A percentile compares a stretch with the other conserved stretches of the same genome.
phyloP scores from a whole-genome alignment of 2,888 invertebrate genomes.

The Steinernema carpocapsae region DNA sequence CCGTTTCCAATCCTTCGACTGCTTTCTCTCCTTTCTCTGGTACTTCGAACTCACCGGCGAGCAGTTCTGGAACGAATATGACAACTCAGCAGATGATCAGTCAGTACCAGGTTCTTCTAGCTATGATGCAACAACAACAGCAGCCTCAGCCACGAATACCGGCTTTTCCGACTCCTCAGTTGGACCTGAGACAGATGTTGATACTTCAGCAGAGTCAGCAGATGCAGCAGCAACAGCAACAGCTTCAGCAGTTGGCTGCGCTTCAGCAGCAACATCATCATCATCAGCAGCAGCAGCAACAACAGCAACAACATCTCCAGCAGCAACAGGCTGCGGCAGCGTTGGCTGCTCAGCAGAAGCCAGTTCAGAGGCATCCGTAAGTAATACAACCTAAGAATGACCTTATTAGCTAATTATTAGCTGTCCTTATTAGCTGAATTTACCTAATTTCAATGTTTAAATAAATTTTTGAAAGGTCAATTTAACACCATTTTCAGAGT shows the following conservation, averaged over 20 bases:
- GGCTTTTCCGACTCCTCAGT: not conserved
- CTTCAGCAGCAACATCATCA: conserved; percentile 21
- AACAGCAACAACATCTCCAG: conserved; percentile 12
- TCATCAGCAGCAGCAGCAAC: conserved; percentile 22
- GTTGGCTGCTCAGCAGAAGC: not conserved
- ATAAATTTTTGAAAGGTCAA: too few relatives aligned
- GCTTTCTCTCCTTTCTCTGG: conserved; percentile 11
- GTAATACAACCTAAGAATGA: not conserved
- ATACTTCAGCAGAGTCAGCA: conserved; percentile 21
- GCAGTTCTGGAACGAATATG: not conserved
- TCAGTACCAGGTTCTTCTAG: not conserved
- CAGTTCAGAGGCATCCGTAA: conserved; percentile 2
- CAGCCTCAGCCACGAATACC: conserved; percentile 1
- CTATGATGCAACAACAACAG: conserved; percentile 23
- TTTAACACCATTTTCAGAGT: too few relatives aligned
- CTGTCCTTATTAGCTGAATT: too few relatives aligned
- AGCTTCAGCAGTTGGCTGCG: not conserved
- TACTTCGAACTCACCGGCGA: not conserved
- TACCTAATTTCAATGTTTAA: too few relatives aligned
- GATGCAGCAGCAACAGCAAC: conserved; percentile 18
- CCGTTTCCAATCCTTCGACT: not conserved
- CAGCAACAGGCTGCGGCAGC: conserved; percentile 8
- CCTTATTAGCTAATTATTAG: too few relatives aligned
- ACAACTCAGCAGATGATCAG: not conserved
- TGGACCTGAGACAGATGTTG: conserved; percentile 20